Percentiles rank a stretch among this genome's conserved stretches.
These are phyloP conservation scores for Steinernema khuongi DNA, from an alignment of 1,140 invertebrate species.

Conservation along the genomic window DNA sequence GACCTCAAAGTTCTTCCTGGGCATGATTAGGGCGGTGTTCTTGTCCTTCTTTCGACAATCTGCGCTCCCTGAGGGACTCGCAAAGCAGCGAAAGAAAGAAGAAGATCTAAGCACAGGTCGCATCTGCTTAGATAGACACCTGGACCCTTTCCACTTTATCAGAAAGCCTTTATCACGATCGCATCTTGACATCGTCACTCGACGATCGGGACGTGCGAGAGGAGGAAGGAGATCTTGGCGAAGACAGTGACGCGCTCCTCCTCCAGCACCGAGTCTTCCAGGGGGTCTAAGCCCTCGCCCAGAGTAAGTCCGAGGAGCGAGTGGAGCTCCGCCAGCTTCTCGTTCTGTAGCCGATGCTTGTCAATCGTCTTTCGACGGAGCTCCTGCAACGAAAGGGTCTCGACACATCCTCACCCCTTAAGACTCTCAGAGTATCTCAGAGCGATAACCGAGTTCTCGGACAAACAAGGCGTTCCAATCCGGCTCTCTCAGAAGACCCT, in stretches of 20 bases:
- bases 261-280: neutral
- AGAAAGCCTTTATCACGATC: neutral
- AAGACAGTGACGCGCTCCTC: neutral
- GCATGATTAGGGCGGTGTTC: too few species aligned
- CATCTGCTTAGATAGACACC: neutral
- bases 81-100: too few species aligned
- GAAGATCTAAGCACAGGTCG: too few species aligned
- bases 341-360: conserved; percentile 3
- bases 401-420: neutral
- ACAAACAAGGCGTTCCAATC: too few species aligned
- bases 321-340: neutral
- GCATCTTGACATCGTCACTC: neutral
- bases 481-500: too few species aligned
- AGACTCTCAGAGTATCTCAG: too few species aligned
- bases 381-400: neutral
- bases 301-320: neutral
- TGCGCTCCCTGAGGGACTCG: too few species aligned
- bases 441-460: too few species aligned
- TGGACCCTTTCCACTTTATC: neutral
- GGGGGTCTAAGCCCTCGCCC: neutral
- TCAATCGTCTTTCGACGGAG: neutral
- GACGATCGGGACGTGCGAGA: neutral
- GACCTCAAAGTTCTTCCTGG: too few species aligned
- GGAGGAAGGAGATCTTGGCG: neutral
- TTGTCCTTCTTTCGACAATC: too few species aligned